Conservation (phyloP, 2,113 vertebrate genomes). For the Pterocles burchelli region DNA sequence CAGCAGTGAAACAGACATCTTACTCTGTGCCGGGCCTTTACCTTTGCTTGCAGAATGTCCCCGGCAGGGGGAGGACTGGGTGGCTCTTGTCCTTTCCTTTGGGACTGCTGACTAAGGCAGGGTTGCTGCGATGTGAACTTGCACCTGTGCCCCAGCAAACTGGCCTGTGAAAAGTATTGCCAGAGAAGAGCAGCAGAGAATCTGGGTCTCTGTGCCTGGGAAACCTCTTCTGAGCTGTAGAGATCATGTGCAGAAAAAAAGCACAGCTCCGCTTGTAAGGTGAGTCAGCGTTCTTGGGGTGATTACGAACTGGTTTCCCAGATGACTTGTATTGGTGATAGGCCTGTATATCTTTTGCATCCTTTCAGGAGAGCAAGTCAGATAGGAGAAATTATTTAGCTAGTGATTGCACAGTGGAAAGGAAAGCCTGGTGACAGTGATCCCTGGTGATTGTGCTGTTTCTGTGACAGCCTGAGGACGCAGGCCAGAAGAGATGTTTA, state of each 20-base stretch:
- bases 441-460: not conserved
- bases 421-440: not conserved
- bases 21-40: not conserved
- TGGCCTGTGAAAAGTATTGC: not conserved
- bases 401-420: not conserved
- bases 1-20: not conserved
- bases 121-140: not conserved
- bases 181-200: not conserved
- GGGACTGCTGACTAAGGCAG: not conserved
- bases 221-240: not conserved
- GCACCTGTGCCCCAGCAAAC: not conserved
- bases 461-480: not conserved
- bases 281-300: constrained; percentile 8
- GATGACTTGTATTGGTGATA: not conserved
- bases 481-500: not conserved
- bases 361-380: not conserved
- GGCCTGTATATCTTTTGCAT: not conserved
- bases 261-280: not conserved
- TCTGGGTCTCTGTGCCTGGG: not conserved
- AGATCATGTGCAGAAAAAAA: not conserved
- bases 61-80: not conserved
- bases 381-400: not conserved
- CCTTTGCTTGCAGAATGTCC: not conserved
- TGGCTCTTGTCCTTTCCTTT: not conserved
- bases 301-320: not conserved